phyloP scores from a whole-genome alignment of 2,113 vertebrate genomes.

The Halcyon senegalensis region DNA sequence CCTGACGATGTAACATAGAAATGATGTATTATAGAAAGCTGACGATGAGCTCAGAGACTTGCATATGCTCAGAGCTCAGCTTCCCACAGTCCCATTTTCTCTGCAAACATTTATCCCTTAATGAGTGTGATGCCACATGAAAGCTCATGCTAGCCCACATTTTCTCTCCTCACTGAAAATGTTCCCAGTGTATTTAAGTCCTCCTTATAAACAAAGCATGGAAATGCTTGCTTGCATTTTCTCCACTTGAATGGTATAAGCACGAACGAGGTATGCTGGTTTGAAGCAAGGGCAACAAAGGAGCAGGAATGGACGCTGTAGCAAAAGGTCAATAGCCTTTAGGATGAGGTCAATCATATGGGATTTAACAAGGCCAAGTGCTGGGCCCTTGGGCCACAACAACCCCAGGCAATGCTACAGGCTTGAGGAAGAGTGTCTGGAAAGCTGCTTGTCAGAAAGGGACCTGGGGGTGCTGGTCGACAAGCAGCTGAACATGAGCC shows the following conservation, averaged over 20 bases:
- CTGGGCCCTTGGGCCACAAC: no score
- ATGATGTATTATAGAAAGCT: not conserved
- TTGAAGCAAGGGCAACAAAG: not conserved
- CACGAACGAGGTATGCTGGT: not conserved
- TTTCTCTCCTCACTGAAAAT: constrained; percentile 12
- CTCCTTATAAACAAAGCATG: not conserved
- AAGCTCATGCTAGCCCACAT: constrained; percentile 26
- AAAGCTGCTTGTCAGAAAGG: no score
- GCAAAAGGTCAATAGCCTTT: not conserved
- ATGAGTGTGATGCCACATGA: constrained; percentile 20
- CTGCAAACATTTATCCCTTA: constrained; percentile 30
- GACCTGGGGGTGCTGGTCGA: no score
- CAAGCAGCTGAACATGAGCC: no score
- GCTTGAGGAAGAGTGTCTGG: no score
- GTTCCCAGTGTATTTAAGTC: not conserved
- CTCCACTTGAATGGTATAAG: not conserved
- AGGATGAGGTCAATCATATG: not conserved
- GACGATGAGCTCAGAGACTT: not conserved
- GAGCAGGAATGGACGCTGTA: not conserved
- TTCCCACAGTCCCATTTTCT: constrained; percentile 31
- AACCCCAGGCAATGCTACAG: no score
- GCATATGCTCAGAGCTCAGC: not conserved
- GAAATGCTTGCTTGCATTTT: not conserved
- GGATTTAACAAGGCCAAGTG: no score
- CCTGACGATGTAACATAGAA: not conserved